Conservation (phyloP, 2,888 invertebrate species). For the Ornithoptera priamus region DNA sequence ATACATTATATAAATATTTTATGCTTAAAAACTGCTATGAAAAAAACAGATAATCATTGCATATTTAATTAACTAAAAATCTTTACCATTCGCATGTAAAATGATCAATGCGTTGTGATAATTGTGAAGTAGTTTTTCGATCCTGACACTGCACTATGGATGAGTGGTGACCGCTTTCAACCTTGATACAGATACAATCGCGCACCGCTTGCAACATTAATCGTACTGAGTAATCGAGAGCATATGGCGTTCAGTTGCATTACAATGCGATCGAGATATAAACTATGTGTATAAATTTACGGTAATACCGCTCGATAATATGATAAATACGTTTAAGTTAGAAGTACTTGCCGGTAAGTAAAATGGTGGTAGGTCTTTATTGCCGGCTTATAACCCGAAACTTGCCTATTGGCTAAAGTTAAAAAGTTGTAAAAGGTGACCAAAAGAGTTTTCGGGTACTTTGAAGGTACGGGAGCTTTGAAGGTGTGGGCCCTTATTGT, state of each 20-base stretch:
- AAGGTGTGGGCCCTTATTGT: too few relatives aligned
- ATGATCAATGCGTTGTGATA: conserved; percentile 5
- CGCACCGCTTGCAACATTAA: conserved; percentile 10
- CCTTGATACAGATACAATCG: conserved; percentile 29
- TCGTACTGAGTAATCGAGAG: conserved; percentile 8
- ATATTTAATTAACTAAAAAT: background rate
- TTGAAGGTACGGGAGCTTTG: too few relatives aligned
- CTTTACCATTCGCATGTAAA: background rate
- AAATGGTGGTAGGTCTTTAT: too few relatives aligned
- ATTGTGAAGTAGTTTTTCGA: conserved; percentile 12
- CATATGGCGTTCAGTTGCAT: conserved; percentile 15
- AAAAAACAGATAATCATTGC: too few relatives aligned
- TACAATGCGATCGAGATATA: background rate
- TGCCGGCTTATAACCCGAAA: too few relatives aligned
- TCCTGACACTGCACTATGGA: conserved; percentile 15
- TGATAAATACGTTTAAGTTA: background rate
- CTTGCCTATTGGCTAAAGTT: too few relatives aligned
- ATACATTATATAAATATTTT: too few relatives aligned
- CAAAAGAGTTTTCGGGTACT: too few relatives aligned
- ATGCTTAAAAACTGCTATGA: too few relatives aligned
- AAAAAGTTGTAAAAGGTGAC: too few relatives aligned
- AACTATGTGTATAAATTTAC: background rate
- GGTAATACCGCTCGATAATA: background rate
- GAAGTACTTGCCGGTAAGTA: too few relatives aligned
- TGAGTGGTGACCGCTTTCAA: conserved; percentile 27